phyloP scores from a whole-genome alignment of 2,113 vertebrate genomes.

The Oxyura jamaicensis region DNA sequence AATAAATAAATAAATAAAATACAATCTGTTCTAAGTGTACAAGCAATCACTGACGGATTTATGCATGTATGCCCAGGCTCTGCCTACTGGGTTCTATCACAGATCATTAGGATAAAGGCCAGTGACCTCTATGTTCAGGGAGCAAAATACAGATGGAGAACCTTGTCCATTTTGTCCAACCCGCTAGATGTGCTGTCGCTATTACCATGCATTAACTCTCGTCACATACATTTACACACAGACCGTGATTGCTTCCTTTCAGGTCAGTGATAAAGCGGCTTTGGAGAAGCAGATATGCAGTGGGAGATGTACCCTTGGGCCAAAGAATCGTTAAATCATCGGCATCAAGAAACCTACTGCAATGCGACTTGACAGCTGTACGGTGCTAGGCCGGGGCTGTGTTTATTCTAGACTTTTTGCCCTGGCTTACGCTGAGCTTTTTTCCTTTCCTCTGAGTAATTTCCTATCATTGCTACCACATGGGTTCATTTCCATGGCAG shows the following conservation, averaged over 20 bases:
- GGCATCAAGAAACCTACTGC: neutral
- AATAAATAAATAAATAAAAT: too few relatives aligned
- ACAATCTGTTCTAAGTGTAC: neutral
- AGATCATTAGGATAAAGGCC: neutral
- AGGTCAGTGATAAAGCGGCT: neutral
- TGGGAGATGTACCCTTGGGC: conserved; percentile 27
- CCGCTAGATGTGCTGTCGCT: neutral
- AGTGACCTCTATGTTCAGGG: neutral
- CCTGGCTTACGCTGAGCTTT: neutral
- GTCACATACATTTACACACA: neutral
- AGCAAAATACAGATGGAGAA: neutral
- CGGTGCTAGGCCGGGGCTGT: neutral
- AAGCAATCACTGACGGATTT: neutral
- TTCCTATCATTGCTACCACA: neutral
- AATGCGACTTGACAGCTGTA: neutral
- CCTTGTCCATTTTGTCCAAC: neutral
- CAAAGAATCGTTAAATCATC: conserved; percentile 16
- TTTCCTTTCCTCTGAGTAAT: neutral
- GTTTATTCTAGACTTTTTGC: neutral
- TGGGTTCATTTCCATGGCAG: neutral
- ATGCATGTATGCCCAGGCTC: neutral
- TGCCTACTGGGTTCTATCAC: neutral
- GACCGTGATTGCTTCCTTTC: neutral
- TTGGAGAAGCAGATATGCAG: neutral
- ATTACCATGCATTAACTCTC: conserved; percentile 18